A percentile compares a stretch with the other conserved stretches of the same genome.
phyloP scores from a whole-genome alignment of 2,113 vertebrate species.

The Dipodomys stephensi region DNA sequence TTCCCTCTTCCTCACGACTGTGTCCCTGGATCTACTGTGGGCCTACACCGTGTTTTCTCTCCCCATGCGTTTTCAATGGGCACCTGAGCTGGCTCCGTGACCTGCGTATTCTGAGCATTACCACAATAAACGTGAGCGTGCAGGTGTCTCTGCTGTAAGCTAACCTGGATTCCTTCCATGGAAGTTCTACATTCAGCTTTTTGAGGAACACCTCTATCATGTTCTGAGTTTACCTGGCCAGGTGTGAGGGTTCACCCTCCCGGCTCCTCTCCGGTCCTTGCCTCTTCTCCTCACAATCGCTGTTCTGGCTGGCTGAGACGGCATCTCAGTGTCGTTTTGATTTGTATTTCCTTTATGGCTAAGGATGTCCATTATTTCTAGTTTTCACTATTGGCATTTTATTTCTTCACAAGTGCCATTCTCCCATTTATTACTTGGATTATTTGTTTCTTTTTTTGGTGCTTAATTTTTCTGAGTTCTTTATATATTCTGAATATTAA shows the following conservation, averaged over 20 bases:
- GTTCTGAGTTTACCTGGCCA: neutral
- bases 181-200: neutral
- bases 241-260: no score
- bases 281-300: neutral
- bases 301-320: neutral
- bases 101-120: neutral
- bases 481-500: neutral
- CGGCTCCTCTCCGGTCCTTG: neutral
- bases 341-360: neutral
- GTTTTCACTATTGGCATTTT: neutral
- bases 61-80: neutral
- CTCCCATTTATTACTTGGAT: neutral
- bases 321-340: neutral
- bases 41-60: neutral
- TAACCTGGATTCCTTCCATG: no score
- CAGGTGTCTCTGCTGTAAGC: neutral
- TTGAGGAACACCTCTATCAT: neutral
- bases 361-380: neutral
- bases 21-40: neutral
- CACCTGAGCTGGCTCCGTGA: neutral
- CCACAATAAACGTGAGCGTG: no score
- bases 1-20: neutral
- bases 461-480: neutral
- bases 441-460: neutral
- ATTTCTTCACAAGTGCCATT: neutral